Evolutionary conservation across 1,140 invertebrate genomes (phyloP), one percentile per base, ranked within the genome.

Genomic region (Gryllus bimaculatus): DNA sequence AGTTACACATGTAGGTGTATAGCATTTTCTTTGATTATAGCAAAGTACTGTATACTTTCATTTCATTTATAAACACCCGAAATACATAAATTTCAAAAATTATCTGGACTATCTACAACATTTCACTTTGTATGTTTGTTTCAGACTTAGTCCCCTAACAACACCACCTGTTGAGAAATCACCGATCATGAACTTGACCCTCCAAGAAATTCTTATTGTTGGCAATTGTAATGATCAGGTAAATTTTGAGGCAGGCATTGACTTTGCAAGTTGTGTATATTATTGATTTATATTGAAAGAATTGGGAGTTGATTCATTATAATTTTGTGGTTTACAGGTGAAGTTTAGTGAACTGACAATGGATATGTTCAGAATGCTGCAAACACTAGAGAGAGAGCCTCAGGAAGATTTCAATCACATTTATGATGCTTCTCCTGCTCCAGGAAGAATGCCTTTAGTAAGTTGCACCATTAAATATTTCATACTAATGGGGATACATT

Each of bases 331-430:
- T 13, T 66, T 66, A 3, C 54, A 91, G 90, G 95, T 97, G n/a
- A 98, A 98, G 87, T 98, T 98, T 88, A 98, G 96, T 82, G 97
- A 98, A 86, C 87, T 99, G 79, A 98, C 97, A 21, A 93, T 99
- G 88, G 97, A 99, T 87, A 99, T 99, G 97, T 99, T 96, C 85
- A 89, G 96, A 82, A 98, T 99, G 92, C 89, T 98, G 74, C 97
- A 98, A 88, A 97, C 95, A 4, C 86, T 98, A 76, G 97, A 98
- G 86, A 87, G 96, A 81, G 96, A 98, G 85, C 95, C 95, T 21
- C 92, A 93, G 82, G 94, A 96, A 82, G 93, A 95, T 81, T 89
- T 90, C 26, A 93, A 92, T 83, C 93, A 95, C 84, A 88, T 94
- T 73, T 94, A 94, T 85, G 95, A 97, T 84, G 92, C 93, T 20